Evolutionary conservation across 2,113 vertebrate species (phyloP), one percentile per base, ranked within the genome.

Genomic region (Emydura subglobosa): DNA sequence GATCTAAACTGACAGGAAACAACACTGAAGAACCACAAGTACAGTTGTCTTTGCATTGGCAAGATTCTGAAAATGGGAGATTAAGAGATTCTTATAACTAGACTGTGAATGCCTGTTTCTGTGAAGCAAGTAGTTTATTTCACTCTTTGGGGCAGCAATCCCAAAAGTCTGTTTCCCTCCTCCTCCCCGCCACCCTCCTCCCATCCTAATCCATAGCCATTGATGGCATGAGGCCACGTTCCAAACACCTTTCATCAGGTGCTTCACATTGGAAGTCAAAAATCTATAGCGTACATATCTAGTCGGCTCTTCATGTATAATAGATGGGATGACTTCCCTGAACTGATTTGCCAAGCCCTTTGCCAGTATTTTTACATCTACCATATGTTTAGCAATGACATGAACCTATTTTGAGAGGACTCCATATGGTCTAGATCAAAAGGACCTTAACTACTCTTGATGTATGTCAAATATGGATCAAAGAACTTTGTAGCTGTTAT

Each of bases 231-330:
- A 81, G 91, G 47, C 86, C 74, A 68, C 92, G 83, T 79, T 90
- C 65, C 79, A 88, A 10, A 89, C 83, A 31, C 57, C 2, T 88
- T 86, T 86, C 87, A 92, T 17, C 80, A 89, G 78, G 4, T 94
- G 94, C 94, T 96, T 95, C 92, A 47, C 87, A 83, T 79, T 90
- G 90, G 57, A 90, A 25, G 42, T 7, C 95, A 86, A 92, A 94
- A 82, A 22, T 3, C 27, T 82, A 10, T 42, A 85, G 86, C 61
- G 88, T 83, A 54, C 22, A 8, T 50, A 93, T 94, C 47, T 47
- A 87, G 68, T 82, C 84, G 76, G 42, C 82, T 92, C 93, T 61
- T 92, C 93, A 74, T 65, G 19, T 86, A 95, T 78, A 81, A 72
- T 82, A 92, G 85, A 88, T 72, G 85, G 72, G 7, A 81, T 86